A percentile compares a stretch with the other conserved stretches of the same genome.
phyloP scores from a whole-genome alignment of 1,140 invertebrate species.

The Drosophila ogumai region DNA sequence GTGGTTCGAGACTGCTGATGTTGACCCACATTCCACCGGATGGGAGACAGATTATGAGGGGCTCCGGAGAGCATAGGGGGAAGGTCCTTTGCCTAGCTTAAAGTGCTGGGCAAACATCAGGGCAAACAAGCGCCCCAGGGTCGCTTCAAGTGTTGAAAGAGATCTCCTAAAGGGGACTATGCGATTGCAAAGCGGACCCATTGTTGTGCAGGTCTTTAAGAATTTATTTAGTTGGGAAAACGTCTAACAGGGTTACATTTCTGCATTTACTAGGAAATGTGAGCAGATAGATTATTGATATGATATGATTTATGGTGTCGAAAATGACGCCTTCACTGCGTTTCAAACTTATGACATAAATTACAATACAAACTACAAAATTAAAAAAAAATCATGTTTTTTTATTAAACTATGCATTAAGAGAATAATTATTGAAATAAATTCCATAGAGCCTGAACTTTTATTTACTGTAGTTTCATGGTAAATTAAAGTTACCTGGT shows the following conservation, averaged over 20 bases:
- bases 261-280: not conserved
- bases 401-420: no score
- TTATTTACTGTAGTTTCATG: no score
- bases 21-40: slow-evolving; percentile 39
- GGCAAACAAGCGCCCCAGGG: slow-evolving; percentile 11
- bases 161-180: not conserved
- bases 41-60: slow-evolving; percentile 35
- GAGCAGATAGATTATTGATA: not conserved
- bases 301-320: not conserved
- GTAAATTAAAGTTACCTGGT: not conserved
- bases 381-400: no score
- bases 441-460: no score
- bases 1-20: slow-evolving; percentile 28
- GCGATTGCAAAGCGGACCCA: slow-evolving; percentile 1
- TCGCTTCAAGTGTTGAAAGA: not conserved
- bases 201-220: not conserved
- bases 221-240: not conserved
- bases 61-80: not conserved
- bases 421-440: no score
- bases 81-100: slow-evolving; percentile 35
- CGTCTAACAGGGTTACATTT: not conserved
- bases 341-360: no score
- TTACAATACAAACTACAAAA: no score
- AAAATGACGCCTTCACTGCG: no score
- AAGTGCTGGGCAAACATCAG: slow-evolving; percentile 30